Base-by-base conservation (phyloP, 2,888 invertebrate genomes). In the Scaptodrosophila latifasciaeformis region DNA sequence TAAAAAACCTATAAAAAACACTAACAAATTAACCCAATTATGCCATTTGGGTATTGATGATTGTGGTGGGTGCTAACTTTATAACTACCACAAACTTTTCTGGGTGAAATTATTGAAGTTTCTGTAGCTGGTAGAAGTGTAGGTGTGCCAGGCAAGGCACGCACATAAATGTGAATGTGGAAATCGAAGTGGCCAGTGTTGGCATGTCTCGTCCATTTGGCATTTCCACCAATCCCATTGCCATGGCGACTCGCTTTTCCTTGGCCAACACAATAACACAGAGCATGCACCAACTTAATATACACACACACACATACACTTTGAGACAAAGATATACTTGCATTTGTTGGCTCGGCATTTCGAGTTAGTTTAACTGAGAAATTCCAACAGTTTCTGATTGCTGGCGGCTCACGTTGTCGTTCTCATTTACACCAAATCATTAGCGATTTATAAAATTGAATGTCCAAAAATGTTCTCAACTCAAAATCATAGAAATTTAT, bases 1-100 rank as follows among this genome's bases (percentile, higher is more conserved):
- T n/a, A n/a, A n/a, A 49, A 42, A 60, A 59, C 62, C 68, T 74
- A 79, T 77, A 77, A 77, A 67, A 52, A 62, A 55, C 57, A 54
- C 56, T 62, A 67, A 60, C n/a, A n/a, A 74, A 70, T 77, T 77
- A 77, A 76, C 81, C 75, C 81, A 76, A 75, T 75, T 80, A 77
- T 62, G 62, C 61, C 56, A 49, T n/a, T n/a, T n/a, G n/a, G n/a
- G n/a, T n/a, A n/a, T n/a, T n/a, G n/a, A n/a, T n/a, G n/a, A n/a
- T n/a, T n/a, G n/a, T n/a, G n/a, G 55, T 61, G 55, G 34, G 12
- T 34, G 34, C 34, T 67, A 70, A 65, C 61, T 68, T 76, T 58
- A 47, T 17, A 13, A n/a, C n/a, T n/a, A n/a, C n/a, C n/a, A n/a
- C n/a, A n/a, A n/a, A n/a, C n/a, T n/a, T n/a, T n/a, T n/a, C n/a